phyloP scores from a whole-genome alignment of 2,797 vertebrate genomes.

The Platalea minor region DNA sequence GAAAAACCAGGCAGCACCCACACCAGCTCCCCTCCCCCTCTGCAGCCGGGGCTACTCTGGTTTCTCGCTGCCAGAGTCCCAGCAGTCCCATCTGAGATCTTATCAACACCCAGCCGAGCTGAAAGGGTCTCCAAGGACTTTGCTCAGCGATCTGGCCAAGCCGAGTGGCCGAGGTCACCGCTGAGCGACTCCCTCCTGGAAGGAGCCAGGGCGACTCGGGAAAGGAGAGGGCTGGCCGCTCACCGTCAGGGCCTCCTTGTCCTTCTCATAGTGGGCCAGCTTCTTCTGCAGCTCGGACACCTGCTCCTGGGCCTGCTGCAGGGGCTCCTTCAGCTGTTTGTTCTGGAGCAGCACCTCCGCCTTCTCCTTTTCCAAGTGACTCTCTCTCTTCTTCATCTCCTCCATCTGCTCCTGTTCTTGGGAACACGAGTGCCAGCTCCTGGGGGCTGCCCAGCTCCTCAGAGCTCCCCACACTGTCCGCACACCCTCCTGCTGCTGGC shows the following conservation, averaged over 20 bases:
- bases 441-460: neutral
- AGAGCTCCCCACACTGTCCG: neutral
- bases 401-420: conserved; percentile 78
- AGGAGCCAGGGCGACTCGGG: neutral
- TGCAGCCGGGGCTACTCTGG: neutral
- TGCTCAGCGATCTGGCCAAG: neutral
- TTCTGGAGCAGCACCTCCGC: conserved; percentile 72
- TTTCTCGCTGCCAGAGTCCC: neutral
- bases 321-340: conserved; percentile 70
- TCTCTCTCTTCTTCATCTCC: conserved; percentile 75
- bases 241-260: conserved; percentile 75
- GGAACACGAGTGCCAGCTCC: neutral
- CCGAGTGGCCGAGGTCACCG: neutral
- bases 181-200: neutral
- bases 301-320: conserved; percentile 76
- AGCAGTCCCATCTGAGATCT: neutral
- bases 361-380: conserved; percentile 77
- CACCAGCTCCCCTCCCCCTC: neutral
- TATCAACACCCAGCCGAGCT: neutral
- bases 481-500: neutral
- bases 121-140: neutral
- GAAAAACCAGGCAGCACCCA: neutral
- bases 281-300: conserved; percentile 74
- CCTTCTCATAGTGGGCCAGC: conserved; percentile 72
- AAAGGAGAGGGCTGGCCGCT: neutral